phyloP scores from a whole-genome alignment of 2,113 vertebrate genomes.

The Numenius arquata region DNA sequence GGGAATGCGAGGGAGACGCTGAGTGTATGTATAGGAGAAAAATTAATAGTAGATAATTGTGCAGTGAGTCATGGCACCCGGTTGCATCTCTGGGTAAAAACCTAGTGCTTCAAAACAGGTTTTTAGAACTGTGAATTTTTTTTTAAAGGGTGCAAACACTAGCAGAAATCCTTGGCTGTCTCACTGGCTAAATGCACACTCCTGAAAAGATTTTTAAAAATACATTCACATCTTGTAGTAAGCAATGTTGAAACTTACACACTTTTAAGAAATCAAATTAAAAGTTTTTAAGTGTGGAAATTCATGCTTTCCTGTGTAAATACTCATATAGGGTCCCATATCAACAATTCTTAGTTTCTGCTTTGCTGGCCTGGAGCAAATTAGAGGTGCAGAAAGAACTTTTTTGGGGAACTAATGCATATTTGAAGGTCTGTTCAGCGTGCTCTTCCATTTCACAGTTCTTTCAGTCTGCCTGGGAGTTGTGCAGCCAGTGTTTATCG shows the following conservation, averaged over 20 bases:
- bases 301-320: neutral
- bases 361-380: neutral
- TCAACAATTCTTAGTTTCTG: neutral
- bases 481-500: neutral
- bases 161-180: neutral
- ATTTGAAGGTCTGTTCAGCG: neutral
- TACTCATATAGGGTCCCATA: accelerated
- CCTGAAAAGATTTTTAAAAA: neutral
- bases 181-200: neutral
- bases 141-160: neutral
- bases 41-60: neutral
- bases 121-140: neutral
- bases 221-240: neutral
- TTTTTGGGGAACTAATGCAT: accelerated
- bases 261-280: neutral
- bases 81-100: neutral
- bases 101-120: neutral
- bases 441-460: neutral
- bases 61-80: accelerated
- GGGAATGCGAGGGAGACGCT: neutral
- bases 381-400: neutral
- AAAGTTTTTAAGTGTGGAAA: neutral
- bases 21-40: neutral
- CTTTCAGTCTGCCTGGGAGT: neutral
- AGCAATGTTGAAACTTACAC: neutral